Evolutionary conservation across 1,140 invertebrate species (phyloP).

Genomic region (Microplitis mediator): DNA sequence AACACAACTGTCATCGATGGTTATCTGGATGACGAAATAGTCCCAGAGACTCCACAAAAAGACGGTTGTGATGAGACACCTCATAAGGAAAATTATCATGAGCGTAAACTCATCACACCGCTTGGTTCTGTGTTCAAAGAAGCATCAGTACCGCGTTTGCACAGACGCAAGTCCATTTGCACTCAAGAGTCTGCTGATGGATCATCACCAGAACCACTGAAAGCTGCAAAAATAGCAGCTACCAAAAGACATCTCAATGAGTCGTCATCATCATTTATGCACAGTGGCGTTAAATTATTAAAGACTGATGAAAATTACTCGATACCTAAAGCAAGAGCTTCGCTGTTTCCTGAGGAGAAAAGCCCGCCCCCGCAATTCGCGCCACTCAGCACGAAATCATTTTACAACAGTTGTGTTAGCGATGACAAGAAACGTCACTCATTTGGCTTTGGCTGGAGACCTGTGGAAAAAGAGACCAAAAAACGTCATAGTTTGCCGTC

Average conservation of each 20-base stretch:
- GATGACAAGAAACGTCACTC: constrained; percentile 14
- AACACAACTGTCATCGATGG: not conserved
- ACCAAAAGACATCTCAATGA: constrained; percentile 44
- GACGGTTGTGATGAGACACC: constrained; percentile 44
- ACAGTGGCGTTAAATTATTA: constrained; percentile 33
- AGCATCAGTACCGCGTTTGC: constrained; percentile 40
- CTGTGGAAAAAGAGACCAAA: constrained; percentile 19
- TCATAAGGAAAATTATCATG: constrained; percentile 39
- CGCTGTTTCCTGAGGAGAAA: constrained; percentile 50
- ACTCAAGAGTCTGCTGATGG: constrained; percentile 29
- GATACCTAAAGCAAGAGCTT: constrained; percentile 48
- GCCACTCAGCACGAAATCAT: constrained; percentile 47
- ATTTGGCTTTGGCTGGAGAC: constrained; percentile 24
- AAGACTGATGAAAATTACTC: constrained; percentile 39
- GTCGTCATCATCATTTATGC: not conserved
- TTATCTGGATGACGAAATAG: constrained; percentile 31
- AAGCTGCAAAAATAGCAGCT: constrained; percentile 30
- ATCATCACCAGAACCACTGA: constrained; percentile 39
- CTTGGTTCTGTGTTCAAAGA: constrained; percentile 44
- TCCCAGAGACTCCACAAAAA: constrained; percentile 48
- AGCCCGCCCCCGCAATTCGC: constrained; percentile 18
- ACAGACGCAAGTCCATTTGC: constrained; percentile 46
- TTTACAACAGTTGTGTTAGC: constrained; percentile 41
- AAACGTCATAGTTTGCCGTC: constrained; percentile 41
- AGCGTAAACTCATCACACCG: constrained; percentile 47